A percentile compares a stretch with the other conserved stretches of the same genome.
Evolutionary conservation across 2,888 invertebrate species (phyloP).

Genomic region (Aspidapion aeneum): DNA sequence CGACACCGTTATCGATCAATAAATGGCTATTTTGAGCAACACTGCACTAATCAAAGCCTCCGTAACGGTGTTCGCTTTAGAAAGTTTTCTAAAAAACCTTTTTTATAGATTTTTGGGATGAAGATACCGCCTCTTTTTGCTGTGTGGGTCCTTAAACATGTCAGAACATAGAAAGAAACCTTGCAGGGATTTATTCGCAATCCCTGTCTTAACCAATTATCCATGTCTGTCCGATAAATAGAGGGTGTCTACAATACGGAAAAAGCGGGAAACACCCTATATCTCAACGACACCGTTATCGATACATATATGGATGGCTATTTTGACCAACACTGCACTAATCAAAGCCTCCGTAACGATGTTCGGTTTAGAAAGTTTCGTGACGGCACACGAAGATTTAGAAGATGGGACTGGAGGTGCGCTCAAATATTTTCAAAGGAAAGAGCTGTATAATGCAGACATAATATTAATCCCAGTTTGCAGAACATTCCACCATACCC

Average conservation of each 20-base stretch:
- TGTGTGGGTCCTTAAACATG: neutral
- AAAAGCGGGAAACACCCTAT: too few species aligned
- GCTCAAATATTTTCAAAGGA: neutral
- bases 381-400: neutral
- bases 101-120: neutral
- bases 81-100: neutral
- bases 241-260: too few species aligned
- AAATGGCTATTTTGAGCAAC: neutral
- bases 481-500: neutral
- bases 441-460: neutral
- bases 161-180: neutral
- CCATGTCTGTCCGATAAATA: too few species aligned
- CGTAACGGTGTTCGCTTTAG: too few species aligned
- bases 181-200: neutral
- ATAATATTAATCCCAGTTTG: neutral
- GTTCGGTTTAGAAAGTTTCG: neutral
- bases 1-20: neutral
- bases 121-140: neutral
- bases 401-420: neutral
- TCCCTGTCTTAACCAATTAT: neutral
- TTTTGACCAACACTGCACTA: neutral
- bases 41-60: neutral
- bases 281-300: neutral
- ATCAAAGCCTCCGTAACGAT: neutral
- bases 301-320: neutral